Conservation (phyloP, 2,113 vertebrate genomes). For the Tupaia tana region DNA sequence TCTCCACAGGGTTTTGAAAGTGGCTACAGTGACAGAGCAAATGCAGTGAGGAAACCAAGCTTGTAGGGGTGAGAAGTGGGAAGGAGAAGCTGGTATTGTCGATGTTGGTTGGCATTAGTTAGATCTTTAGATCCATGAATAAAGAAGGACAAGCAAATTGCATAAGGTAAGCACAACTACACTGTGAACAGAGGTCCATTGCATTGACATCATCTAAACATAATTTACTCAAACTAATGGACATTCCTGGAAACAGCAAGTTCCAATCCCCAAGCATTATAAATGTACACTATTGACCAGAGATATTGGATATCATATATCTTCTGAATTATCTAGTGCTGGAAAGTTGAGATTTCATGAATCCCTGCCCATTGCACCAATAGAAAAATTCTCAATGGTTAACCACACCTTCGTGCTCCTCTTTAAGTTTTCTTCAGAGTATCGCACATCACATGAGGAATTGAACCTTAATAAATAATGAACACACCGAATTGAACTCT, state of each 20-base stretch:
- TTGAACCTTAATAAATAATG: background rate
- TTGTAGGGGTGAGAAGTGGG: background rate
- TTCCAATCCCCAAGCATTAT: background rate
- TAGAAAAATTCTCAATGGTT: background rate
- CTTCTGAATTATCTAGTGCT: background rate
- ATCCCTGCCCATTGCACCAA: no score
- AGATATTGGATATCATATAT: background rate
- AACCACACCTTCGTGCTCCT: background rate
- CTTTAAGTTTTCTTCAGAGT: background rate
- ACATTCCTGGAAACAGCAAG: background rate
- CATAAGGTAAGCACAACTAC: background rate
- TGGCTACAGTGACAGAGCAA: background rate
- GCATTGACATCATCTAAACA: background rate
- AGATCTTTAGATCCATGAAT: background rate
- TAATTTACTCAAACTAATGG: background rate
- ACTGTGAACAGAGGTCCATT: background rate
- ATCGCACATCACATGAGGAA: background rate
- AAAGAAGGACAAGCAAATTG: background rate
- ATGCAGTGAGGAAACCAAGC: background rate
- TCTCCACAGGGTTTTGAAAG: background rate
- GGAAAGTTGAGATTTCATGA: background rate
- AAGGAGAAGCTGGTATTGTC: background rate
- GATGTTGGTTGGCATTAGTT: background rate
- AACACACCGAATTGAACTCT: background rate
- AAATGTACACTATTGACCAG: background rate